A percentile compares a stretch with the other conserved stretches of the same genome.
Evolutionary conservation across 2,113 vertebrate species (phyloP).

Genomic region (Salvelinus sp.): DNA sequence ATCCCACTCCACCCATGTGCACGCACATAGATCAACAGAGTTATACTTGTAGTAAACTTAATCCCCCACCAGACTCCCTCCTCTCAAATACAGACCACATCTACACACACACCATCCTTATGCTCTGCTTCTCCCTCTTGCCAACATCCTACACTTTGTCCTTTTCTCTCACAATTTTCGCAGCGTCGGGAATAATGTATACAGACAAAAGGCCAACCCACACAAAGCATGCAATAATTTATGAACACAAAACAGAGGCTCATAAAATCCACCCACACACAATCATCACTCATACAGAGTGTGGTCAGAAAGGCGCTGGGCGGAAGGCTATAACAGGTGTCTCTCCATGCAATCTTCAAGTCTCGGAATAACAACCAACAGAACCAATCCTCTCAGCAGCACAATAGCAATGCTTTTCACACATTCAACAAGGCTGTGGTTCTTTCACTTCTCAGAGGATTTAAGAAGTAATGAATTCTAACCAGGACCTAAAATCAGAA

Average conservation of each 20-base stretch:
- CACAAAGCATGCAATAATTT: conserved; percentile 38
- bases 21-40: too few species aligned
- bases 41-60: too few species aligned
- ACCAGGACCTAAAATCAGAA: not conserved
- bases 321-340: not conserved
- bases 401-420: not conserved
- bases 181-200: conserved; percentile 23
- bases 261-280: conserved; percentile 25
- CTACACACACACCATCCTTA: conserved; percentile 3
- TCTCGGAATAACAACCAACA: not conserved
- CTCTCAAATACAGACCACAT: conserved; percentile 32
- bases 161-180: not conserved
- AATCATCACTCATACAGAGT: not conserved
- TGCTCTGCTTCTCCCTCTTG: not conserved
- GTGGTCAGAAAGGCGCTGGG: not conserved
- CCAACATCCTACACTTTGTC: not conserved
- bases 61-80: conserved; percentile 17
- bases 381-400: not conserved
- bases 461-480: not conserved
- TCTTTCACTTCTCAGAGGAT: not conserved
- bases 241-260: conserved; percentile 35
- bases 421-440: not conserved
- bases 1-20: too few species aligned
- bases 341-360: not conserved
- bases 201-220: conserved; percentile 38